Percentiles rank a stretch among this genome's conserved stretches.
Conservation (phyloP, 2,113 vertebrate species). For the Trichomycterus rosablanca region DNA sequence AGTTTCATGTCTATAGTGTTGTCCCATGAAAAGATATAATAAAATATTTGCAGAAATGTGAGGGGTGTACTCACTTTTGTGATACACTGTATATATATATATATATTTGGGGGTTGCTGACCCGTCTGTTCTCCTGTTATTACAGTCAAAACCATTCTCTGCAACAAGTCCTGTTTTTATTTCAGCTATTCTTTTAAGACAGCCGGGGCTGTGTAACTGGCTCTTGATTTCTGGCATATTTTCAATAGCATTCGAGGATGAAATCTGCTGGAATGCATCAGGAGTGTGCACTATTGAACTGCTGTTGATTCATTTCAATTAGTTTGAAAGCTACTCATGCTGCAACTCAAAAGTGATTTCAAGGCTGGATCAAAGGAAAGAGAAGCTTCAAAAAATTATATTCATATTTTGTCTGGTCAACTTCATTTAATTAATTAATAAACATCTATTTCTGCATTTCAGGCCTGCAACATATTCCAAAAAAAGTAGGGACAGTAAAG, state of each 20-base stretch:
- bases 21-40: no score
- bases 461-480: no score
- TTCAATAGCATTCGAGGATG: slow-evolving; percentile 30
- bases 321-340: slow-evolving; percentile 37
- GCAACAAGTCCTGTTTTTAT: slow-evolving; percentile 13
- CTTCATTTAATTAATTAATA: no score
- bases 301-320: slow-evolving; percentile 43
- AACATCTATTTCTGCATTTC: no score
- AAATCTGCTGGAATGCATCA: slow-evolving; percentile 43
- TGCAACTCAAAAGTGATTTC: slow-evolving; percentile 19
- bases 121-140: slow-evolving; percentile 8
- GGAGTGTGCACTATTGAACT: slow-evolving; percentile 20
- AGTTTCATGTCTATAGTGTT: no score
- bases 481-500: no score
- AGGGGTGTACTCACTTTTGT: no score
- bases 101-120: no score
- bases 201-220: slow-evolving; percentile 3
- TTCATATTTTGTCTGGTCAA: no score
- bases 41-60: no score
- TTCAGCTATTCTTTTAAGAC: slow-evolving; percentile 4
- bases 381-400: no score
- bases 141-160: slow-evolving; percentile 20
- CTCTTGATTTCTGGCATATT: slow-evolving; percentile 39
- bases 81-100: no score
- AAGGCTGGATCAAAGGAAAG: neutral